Conservation (phyloP, 1,140 invertebrate species). For the Halictus rubicundus region DNA sequence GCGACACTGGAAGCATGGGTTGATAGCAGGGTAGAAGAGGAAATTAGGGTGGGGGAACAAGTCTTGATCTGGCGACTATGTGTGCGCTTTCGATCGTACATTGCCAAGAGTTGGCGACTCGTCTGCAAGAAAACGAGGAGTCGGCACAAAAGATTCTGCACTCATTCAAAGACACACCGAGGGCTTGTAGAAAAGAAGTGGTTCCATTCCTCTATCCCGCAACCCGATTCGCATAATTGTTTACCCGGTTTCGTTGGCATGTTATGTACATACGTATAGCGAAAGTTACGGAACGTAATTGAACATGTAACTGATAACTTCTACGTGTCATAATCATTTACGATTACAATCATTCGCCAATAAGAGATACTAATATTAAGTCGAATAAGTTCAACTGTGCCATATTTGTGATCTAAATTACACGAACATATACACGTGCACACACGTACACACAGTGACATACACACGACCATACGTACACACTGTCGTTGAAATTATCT, state of each 20-base stretch:
- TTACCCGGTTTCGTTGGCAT: neutral
- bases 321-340: conserved; percentile 5
- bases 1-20: too few species aligned
- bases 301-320: neutral
- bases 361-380: conserved; percentile 9
- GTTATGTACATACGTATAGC: neutral
- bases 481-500: conserved; percentile 2
- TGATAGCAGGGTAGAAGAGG: too few species aligned
- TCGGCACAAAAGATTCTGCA: conserved; percentile 1
- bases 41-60: too few species aligned
- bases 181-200: conserved; percentile 9
- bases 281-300: neutral
- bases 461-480: neutral
- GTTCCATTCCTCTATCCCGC: neutral
- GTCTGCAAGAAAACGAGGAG: neutral
- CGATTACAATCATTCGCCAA: conserved; percentile 3
- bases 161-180: neutral
- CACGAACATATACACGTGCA: neutral
- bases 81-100: neutral
- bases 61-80: too few species aligned
- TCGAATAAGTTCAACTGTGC: conserved; percentile 15
- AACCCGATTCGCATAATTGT: neutral
- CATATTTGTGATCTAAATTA: conserved; percentile 9
- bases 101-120: neutral
- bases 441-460: neutral